Evolutionary conservation across 2,113 vertebrate species (phyloP).

Genomic region (Cheilinus undulatus): DNA sequence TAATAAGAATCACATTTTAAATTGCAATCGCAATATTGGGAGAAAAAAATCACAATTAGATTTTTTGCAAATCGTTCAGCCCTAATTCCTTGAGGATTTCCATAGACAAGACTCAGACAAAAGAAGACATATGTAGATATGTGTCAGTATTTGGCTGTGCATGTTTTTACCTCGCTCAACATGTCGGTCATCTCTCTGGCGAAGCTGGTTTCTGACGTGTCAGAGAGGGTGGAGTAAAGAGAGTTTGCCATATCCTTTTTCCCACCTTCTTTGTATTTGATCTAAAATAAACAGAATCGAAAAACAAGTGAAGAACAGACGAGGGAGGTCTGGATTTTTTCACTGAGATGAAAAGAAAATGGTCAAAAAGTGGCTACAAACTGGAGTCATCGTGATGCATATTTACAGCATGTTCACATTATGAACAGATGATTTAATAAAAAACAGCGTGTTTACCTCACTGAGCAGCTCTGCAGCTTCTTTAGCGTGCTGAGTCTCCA

Average conservation of each 20-base stretch:
- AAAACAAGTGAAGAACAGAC: neutral
- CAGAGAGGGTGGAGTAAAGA: conserved; percentile 87
- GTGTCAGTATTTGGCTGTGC: too few relatives aligned
- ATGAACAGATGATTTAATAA: rapidly evolving
- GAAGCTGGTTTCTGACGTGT: conserved; percentile 88
- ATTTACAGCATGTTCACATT: too few relatives aligned
- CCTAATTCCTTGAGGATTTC: too few relatives aligned
- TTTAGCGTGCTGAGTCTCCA: conserved; percentile 71
- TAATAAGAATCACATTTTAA: too few relatives aligned
- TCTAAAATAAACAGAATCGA: conserved; percentile 59
- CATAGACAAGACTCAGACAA: too few relatives aligned
- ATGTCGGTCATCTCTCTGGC: conserved; percentile 77
- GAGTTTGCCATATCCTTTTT: conserved; percentile 82
- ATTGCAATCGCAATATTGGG: too few relatives aligned
- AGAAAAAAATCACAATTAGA: too few relatives aligned
- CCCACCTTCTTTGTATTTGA: conserved; percentile 85
- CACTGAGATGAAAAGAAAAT: too few relatives aligned
- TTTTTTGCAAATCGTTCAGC: too few relatives aligned
- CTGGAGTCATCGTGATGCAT: too few relatives aligned
- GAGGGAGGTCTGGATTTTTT: neutral
- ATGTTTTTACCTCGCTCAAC: conserved; percentile 38
- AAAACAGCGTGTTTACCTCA: conserved; percentile 48
- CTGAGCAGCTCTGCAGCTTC: conserved; percentile 70
- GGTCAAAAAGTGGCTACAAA: too few relatives aligned
- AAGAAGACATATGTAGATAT: too few relatives aligned